Percentiles rank a stretch among this genome's conserved stretches.
These are phyloP conservation scores for Clarias macrocephalus DNA, from an alignment of 2,113 vertebrate genomes.

Conservation along the genomic window DNA sequence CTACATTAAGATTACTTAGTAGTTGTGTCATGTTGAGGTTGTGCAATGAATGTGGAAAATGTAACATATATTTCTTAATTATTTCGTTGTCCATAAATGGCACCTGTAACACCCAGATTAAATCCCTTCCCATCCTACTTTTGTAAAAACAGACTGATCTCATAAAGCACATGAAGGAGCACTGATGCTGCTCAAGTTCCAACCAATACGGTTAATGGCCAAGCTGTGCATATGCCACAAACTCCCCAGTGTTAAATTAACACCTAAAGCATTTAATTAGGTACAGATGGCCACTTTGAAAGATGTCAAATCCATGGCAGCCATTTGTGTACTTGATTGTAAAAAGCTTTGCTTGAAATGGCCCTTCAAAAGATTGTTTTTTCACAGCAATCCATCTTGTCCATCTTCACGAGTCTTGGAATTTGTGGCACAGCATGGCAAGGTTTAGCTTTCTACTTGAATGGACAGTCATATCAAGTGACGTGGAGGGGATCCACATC, in stretches of 20 bases:
- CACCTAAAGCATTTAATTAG: neutral
- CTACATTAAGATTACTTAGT: neutral
- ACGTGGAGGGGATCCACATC: no score
- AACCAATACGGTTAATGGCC: neutral
- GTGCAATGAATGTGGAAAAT: neutral
- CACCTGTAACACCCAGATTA: neutral
- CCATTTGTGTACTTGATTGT: neutral
- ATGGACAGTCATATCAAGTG: no score
- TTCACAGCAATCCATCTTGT: no score
- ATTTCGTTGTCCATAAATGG: neutral
- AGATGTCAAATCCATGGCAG: neutral
- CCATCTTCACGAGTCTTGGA: no score
- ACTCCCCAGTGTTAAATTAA: constrained; percentile 12
- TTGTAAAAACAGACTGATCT: neutral
- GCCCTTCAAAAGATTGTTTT: neutral
- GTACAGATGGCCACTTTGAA: neutral
- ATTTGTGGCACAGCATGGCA: no score
- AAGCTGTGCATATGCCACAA: neutral
- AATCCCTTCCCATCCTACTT: neutral
- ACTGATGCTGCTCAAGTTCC: neutral
- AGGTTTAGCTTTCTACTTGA: no score
- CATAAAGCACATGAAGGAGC: neutral
- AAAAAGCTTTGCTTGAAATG: neutral
- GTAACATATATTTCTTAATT: neutral
- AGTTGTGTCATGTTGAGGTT: neutral